Evolutionary conservation across 2,888 invertebrate species (phyloP).

Genomic region (Melieria omissa): DNA sequence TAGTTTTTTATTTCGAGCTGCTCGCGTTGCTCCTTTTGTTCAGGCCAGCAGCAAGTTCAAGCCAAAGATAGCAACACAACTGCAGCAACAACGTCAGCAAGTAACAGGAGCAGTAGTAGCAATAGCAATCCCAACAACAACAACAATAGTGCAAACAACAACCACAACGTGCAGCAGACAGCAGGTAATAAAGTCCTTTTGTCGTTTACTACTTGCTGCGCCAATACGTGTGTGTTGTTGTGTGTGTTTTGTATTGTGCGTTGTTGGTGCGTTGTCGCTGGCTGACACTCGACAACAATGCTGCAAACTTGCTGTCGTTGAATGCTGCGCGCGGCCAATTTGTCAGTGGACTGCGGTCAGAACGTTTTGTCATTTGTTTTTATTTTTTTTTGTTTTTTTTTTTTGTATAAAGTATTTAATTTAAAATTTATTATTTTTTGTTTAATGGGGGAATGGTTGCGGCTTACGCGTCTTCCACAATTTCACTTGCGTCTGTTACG

Average conservation of each 20-base stretch:
- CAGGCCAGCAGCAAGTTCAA: no score
- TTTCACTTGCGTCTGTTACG: slow-evolving; percentile 52
- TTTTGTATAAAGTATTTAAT: not conserved
- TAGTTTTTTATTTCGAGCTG: not conserved
- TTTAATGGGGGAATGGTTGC: slow-evolving; percentile 1
- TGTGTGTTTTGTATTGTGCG: slow-evolving; percentile 27
- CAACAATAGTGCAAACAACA: not conserved
- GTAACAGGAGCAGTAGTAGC: not conserved
- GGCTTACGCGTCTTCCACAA: slow-evolving; percentile 1
- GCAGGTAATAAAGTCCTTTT: not conserved
- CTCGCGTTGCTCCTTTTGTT: not conserved
- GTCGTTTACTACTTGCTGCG: slow-evolving; percentile 28
- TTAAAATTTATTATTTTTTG: not conserved
- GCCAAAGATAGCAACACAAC: no score
- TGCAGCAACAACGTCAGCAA: no score
- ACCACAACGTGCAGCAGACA: no score
- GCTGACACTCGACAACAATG: no score
- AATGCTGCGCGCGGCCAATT: no score
- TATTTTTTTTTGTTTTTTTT: no score
- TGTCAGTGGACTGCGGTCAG: no score
- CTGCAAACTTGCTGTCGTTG: no score
- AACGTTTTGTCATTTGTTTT: no score
- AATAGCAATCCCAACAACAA: not conserved
- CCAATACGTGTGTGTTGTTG: slow-evolving; percentile 31
- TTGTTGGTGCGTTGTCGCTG: slow-evolving; percentile 15